These are phyloP conservation scores for Zosterops pallidus DNA, from an alignment of 2,113 vertebrate species.

Conservation along the genomic window DNA sequence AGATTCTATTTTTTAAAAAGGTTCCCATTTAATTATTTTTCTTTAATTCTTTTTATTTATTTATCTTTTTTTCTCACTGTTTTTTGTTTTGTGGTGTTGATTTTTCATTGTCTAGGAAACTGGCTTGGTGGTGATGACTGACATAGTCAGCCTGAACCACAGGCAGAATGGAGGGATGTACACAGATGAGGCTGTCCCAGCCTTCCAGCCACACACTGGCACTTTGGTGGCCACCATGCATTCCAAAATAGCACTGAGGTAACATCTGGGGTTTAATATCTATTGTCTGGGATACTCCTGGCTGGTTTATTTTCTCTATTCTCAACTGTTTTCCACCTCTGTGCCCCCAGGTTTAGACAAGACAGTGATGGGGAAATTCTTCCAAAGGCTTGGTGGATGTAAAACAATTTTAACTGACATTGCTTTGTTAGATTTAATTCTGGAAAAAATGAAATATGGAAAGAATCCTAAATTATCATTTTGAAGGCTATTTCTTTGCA, in stretches of 20 bases:
- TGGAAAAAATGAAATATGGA: neutral
- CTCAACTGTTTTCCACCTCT: neutral
- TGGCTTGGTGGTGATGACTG: constrained; percentile 91
- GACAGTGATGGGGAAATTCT: neutral
- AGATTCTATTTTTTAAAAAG: neutral
- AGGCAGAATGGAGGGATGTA: constrained; percentile 89
- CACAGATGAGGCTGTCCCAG: constrained; percentile 87
- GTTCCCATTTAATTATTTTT: neutral
- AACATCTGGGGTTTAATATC: neutral
- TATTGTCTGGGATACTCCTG: rapidly evolving
- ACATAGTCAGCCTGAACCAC: constrained; percentile 89
- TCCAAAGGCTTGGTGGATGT: neutral
- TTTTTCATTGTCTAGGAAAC: constrained; percentile 79
- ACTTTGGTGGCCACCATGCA: constrained; percentile 80
- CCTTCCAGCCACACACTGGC: constrained; percentile 89
- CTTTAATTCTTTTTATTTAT: neutral
- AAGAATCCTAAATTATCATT: neutral
- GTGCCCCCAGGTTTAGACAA: neutral
- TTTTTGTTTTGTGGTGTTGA: neutral
- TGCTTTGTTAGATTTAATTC: neutral
- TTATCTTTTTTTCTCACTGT: neutral
- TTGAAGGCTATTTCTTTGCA: neutral
- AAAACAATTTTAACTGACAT: neutral
- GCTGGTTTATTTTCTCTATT: rapidly evolving
- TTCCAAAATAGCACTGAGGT: constrained; percentile 78